Conservation (phyloP, 2,113 vertebrate species). For the Chionis minor region DNA sequence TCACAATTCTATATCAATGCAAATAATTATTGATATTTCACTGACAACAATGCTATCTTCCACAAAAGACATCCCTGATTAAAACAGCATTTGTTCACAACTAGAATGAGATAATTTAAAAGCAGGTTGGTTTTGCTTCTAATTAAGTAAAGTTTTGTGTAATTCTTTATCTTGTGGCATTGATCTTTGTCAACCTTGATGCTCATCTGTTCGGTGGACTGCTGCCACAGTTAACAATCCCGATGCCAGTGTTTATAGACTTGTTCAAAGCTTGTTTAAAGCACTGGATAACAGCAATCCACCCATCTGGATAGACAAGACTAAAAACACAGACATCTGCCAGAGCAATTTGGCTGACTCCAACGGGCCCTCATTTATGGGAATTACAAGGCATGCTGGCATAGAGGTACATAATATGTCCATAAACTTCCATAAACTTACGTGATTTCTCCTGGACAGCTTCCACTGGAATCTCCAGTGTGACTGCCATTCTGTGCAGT, state of each 20-base stretch:
- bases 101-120: neutral
- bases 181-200: neutral
- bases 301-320: neutral
- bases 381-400: slow-evolving; percentile 8
- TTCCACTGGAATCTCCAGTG: slow-evolving; percentile 4
- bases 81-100: neutral
- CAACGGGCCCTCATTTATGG: neutral
- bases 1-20: neutral
- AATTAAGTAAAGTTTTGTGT: neutral
- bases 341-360: slow-evolving; percentile 34
- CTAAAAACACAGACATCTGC: neutral
- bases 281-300: neutral
- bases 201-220: neutral
- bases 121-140: neutral
- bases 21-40: neutral
- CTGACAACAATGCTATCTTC: neutral
- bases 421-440: slow-evolving; percentile 7
- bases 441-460: slow-evolving; percentile 16
- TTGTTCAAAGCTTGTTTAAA: slow-evolving; percentile 13
- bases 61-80: neutral
- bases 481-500: neutral
- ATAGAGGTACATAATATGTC: neutral
- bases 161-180: neutral
- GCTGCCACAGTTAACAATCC: neutral
- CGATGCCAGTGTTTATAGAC: accelerated